These are phyloP conservation scores for Patella caerulea DNA, from an alignment of 2,888 invertebrate genomes.

Conservation along the genomic window DNA sequence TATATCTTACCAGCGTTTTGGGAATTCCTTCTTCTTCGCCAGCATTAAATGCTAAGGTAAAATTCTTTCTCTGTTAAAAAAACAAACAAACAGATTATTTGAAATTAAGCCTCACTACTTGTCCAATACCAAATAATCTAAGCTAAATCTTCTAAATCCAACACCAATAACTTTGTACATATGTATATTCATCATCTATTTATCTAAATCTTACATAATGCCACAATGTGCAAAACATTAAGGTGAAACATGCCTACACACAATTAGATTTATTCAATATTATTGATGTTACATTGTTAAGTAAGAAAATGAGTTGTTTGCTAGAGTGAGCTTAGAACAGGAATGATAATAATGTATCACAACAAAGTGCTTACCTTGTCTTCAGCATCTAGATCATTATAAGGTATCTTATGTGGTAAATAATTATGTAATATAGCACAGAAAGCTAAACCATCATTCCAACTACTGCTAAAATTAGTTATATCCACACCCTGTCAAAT, in stretches of 20 bases:
- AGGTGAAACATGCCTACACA: neutral
- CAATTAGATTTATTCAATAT: neutral
- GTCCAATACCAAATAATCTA: neutral
- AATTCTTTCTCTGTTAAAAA: slow-evolving; percentile 80
- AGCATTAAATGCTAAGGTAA: slow-evolving; percentile 90
- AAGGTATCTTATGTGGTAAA: slow-evolving; percentile 85
- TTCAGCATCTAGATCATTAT: slow-evolving; percentile 84
- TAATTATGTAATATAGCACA: slow-evolving; percentile 94
- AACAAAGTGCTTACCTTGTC: slow-evolving; percentile 66
- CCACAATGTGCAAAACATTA: neutral
- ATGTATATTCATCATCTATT: too few relatives aligned
- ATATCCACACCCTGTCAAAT: slow-evolving; percentile 81
- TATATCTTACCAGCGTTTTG: slow-evolving; percentile 84
- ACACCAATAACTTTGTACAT: too few relatives aligned
- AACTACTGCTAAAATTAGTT: slow-evolving; percentile 95
- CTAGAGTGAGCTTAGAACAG: neutral
- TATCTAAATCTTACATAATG: neutral
- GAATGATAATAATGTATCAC: neutral
- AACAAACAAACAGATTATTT: slow-evolving; percentile 9
- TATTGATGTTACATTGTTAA: too few relatives aligned
- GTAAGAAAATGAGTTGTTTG: neutral
- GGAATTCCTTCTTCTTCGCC: slow-evolving; percentile 93
- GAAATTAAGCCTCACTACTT: neutral
- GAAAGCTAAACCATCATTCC: slow-evolving; percentile 94
- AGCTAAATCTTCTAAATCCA: too few relatives aligned